phyloP scores from a whole-genome alignment of 2,797 vertebrate species.

The Gobionotothen gibberifrons region DNA sequence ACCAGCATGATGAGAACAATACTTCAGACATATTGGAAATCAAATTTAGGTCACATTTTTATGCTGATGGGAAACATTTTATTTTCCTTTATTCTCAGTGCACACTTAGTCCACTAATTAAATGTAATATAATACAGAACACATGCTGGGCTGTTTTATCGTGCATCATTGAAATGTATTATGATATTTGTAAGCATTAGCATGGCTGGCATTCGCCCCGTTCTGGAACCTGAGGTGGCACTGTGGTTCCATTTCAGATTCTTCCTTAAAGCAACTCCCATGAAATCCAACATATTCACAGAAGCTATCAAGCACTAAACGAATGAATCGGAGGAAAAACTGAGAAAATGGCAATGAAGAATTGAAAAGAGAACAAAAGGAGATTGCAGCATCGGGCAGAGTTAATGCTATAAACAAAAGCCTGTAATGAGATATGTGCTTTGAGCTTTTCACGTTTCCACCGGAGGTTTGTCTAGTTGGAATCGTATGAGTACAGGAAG shows the following conservation, averaged over 20 bases:
- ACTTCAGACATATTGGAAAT: conserved; percentile 9
- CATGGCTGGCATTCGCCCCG: neutral
- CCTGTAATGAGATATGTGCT: conserved; percentile 74
- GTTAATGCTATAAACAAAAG: conserved; percentile 68
- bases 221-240: conserved; percentile 21
- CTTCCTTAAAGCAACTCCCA: conserved; percentile 30
- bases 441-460: conserved; percentile 59
- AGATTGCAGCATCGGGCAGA: conserved; percentile 26
- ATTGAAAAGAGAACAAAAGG: conserved; percentile 4
- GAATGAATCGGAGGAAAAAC: conserved; percentile 38
- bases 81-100: neutral
- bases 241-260: conserved; percentile 8
- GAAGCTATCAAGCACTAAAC: conserved; percentile 25
- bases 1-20: conserved; percentile 8
- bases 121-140: neutral
- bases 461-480: conserved; percentile 58
- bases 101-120: neutral
- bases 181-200: neutral
- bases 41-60: neutral
- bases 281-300: conserved; percentile 45
- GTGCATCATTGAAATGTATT: neutral
- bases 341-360: conserved; percentile 21
- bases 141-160: neutral
- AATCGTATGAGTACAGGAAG: conserved; percentile 36
- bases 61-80: neutral